These are phyloP conservation scores for Philopotamus ludificatus DNA, from an alignment of 1,140 invertebrate species.

Conservation along the genomic window DNA sequence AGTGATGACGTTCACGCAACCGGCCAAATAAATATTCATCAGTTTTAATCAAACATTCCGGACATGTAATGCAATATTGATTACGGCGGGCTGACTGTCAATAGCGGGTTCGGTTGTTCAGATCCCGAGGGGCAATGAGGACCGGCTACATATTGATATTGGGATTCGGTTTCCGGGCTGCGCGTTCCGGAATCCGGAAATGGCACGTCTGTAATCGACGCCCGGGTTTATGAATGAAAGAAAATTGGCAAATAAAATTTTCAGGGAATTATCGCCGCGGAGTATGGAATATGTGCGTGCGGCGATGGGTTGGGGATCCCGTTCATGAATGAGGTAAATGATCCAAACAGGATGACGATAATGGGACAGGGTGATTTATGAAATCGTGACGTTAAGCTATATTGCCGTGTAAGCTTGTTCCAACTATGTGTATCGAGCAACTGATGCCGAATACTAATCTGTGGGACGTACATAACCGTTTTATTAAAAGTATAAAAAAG, in stretches of 20 bases:
- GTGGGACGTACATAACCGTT: no score
- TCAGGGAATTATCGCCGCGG: no score
- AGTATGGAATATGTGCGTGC: no score
- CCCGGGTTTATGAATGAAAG: no score
- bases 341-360: constrained; percentile 40
- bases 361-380: constrained; percentile 42
- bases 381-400: constrained; percentile 39
- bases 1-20: not conserved
- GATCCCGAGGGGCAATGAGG: constrained; percentile 7
- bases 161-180: constrained; percentile 1
- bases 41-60: constrained; percentile 5
- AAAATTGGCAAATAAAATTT: no score
- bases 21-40: not conserved
- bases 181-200: no score
- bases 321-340: constrained; percentile 28
- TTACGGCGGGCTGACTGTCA: constrained; percentile 25
- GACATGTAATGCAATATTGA: constrained; percentile 18
- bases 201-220: no score
- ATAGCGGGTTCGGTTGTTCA: constrained; percentile 31
- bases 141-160: not conserved
- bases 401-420: constrained; percentile 21
- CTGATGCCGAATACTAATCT: no score
- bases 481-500: no score
- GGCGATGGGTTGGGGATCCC: no score
- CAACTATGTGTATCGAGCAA: no score